A percentile compares a stretch with the other conserved stretches of the same genome.
These are phyloP conservation scores for Gymnocypris eckloni DNA, from an alignment of 2,797 vertebrate species.

Conservation along the genomic window DNA sequence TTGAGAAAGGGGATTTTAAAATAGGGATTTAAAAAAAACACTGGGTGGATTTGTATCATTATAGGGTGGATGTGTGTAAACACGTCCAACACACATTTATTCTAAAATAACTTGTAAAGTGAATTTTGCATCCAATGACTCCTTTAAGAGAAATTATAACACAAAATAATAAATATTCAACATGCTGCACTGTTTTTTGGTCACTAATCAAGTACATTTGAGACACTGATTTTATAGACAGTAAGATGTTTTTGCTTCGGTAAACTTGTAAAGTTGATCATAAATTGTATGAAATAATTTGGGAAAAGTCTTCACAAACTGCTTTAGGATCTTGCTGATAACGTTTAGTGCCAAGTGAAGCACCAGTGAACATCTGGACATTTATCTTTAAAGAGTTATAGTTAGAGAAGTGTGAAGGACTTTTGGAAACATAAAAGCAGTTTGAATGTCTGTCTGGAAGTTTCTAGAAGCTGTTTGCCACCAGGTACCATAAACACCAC, in stretches of 20 bases:
- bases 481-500: not conserved
- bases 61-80: no score
- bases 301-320: not conserved
- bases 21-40: no score
- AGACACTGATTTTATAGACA: not conserved
- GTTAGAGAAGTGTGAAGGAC: not conserved
- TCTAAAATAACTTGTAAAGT: no score
- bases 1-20: no score
- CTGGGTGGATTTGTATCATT: no score
- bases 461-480: slow-evolving; percentile 8
- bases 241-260: not conserved
- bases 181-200: not conserved
- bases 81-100: no score
- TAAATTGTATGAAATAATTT: not conserved
- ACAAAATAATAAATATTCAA: not conserved
- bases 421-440: not conserved
- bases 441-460: slow-evolving; percentile 15
- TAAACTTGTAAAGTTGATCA: not conserved
- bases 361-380: not conserved
- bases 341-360: not conserved
- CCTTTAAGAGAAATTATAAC: not conserved
- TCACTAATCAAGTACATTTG: not conserved
- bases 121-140: no score
- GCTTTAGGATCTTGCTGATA: not conserved
- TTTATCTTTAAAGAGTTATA: slow-evolving; percentile 1